Evolutionary conservation across 2,888 invertebrate genomes (phyloP).

Genomic region (Hypercompe scribonia): DNA sequence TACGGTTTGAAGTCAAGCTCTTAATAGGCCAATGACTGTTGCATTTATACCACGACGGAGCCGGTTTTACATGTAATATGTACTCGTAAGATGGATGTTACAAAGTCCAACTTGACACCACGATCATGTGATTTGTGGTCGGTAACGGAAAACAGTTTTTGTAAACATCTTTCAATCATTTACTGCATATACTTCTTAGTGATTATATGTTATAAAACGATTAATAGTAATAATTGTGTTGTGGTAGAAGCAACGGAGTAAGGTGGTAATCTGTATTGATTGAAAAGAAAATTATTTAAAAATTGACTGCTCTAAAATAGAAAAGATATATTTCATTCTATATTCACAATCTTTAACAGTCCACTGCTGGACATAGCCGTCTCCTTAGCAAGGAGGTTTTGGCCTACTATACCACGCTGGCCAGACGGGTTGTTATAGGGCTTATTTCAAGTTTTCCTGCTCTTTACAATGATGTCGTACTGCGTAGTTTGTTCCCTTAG

Average conservation of each 20-base stretch:
- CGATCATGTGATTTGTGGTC: not conserved
- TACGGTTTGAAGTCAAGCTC: not conserved
- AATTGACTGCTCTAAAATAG: not conserved
- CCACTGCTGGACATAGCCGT: no score
- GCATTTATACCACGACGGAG: not conserved
- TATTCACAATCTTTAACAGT: no score
- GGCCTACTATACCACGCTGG: no score
- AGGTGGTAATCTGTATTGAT: not conserved
- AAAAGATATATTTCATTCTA: no score
- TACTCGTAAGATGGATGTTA: not conserved
- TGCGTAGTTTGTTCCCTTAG: no score
- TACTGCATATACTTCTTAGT: not conserved
- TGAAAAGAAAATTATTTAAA: not conserved
- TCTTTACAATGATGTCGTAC: no score
- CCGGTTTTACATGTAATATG: conserved; percentile 8
- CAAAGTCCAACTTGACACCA: not conserved
- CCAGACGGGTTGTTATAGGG: no score
- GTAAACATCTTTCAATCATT: not conserved
- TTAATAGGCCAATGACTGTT: conserved; percentile 13
- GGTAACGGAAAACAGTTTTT: not conserved
- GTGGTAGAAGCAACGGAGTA: no score
- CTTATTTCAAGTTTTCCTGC: no score
- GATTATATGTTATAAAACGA: not conserved
- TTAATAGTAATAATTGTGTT: not conserved
- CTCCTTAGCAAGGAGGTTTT: no score